Evolutionary conservation across 2,888 invertebrate species (phyloP).

Genomic region (Scrobipalpa costella): DNA sequence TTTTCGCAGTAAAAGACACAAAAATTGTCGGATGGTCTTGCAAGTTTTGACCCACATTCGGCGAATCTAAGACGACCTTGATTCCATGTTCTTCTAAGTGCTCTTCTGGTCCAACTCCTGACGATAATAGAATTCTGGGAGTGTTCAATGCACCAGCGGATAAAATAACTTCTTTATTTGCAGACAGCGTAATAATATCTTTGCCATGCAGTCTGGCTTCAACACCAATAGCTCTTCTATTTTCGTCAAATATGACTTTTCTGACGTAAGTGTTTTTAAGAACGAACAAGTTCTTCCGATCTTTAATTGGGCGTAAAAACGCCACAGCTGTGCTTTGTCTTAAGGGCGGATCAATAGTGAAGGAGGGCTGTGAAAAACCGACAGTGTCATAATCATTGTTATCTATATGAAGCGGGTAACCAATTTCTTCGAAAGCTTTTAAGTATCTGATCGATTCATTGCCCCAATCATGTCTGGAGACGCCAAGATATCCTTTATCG

Average conservation of each 20-base stretch:
- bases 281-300: conserved; percentile 50
- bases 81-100: conserved; percentile 50
- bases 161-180: conserved; percentile 52
- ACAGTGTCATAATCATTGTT: conserved; percentile 48
- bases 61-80: conserved; percentile 43
- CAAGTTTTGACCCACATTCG: conserved; percentile 55
- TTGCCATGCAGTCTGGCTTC: conserved; percentile 43
- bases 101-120: conserved; percentile 55
- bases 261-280: conserved; percentile 49
- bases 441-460: conserved; percentile 54
- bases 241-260: conserved; percentile 45
- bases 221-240: conserved; percentile 47
- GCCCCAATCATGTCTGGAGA: conserved; percentile 54
- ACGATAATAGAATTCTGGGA: conserved; percentile 59
- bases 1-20: conserved; percentile 42
- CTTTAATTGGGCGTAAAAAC: conserved; percentile 48
- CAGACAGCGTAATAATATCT: conserved; percentile 36
- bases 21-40: conserved; percentile 55
- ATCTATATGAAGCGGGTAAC: conserved; percentile 47
- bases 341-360: conserved; percentile 39
- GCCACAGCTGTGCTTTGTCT: conserved; percentile 51
- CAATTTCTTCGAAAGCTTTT: conserved; percentile 49
- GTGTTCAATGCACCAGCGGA: conserved; percentile 57
- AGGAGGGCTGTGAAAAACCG: conserved; percentile 49
- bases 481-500: conserved; percentile 36